phyloP scores from a whole-genome alignment of 1,140 invertebrate species.

The Philotrypesis tridentata region DNA sequence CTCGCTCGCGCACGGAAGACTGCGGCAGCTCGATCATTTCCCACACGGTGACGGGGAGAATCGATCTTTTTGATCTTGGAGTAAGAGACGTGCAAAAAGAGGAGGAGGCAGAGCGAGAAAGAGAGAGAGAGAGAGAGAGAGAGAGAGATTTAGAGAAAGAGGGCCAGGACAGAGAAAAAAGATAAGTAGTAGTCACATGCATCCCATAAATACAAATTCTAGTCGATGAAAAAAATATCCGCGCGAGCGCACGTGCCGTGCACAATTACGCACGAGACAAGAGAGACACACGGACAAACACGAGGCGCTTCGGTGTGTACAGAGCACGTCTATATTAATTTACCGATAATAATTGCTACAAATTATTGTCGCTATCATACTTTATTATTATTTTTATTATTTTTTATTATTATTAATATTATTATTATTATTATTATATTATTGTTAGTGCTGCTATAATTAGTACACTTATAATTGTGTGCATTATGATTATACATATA shows the following conservation, averaged over 20 bases:
- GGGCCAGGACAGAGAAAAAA: neutral
- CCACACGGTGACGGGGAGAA: neutral
- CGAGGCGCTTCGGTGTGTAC: slow-evolving; percentile 55
- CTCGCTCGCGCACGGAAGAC: neutral
- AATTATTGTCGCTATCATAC: slow-evolving; percentile 46
- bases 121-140: neutral
- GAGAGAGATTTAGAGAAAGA: neutral
- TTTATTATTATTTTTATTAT: slow-evolving; percentile 54
- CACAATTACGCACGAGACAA: slow-evolving; percentile 6
- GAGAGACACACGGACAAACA: neutral
- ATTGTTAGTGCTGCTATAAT: slow-evolving; percentile 37
- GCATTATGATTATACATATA: slow-evolving; percentile 49
- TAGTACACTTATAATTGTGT: slow-evolving; percentile 49
- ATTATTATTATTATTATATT: slow-evolving; percentile 26
- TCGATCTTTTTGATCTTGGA: slow-evolving; percentile 12
- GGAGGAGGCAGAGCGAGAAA: neutral
- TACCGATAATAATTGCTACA: slow-evolving; percentile 13
- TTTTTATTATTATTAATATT: slow-evolving; percentile 50
- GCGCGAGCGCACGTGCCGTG: slow-evolving; percentile 48
- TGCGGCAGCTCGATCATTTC: slow-evolving; percentile 9
- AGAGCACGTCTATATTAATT: slow-evolving; percentile 60
- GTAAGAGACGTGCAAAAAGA: too few species aligned
- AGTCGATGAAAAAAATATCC: slow-evolving; percentile 72
- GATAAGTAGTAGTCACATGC: slow-evolving; percentile 69
- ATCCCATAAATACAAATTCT: slow-evolving; percentile 72